Base-by-base conservation (phyloP, 2,113 vertebrate genomes). In the Lepisosteus osseus region DNA sequence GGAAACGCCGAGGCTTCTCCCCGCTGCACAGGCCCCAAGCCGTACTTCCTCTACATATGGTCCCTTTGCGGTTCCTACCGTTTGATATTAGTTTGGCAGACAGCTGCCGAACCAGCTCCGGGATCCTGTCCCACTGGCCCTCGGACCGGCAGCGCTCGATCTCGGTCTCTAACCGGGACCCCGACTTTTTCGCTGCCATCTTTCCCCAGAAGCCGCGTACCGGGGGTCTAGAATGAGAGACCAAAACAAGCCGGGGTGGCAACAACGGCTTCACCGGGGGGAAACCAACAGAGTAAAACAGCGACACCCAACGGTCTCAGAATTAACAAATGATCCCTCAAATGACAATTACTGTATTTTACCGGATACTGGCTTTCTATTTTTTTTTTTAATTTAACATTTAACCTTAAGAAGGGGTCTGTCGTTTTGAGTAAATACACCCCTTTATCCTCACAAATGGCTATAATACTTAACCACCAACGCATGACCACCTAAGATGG, bases 61-160 rank as follows among this genome's bases (percentile, higher is more conserved):
- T 41, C 2, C 47, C 9, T 69, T 70, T 54, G 41, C 8, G 42
- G 77, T 69, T 77, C 93, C 73, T 89, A 97, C 94, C 94, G 85
- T 94, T 94, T 59, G 94, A 94, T 80, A 96, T 95, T 62, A 96
- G 90, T 82, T 97, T 97, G 77, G 92, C 94, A 29, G 94, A 94
- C 56, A 96, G 90, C 90, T 97, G 95, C 65, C 93, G 92, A 43
- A 95, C 92, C 6, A 97, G 81, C 85, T 96, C 95, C 40, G 93
- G 94, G 85, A 97, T 94, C 85, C 93, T 94, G 76, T 97, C 95
- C 95, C 95, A 97, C 67, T 95, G 95, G 61, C 89, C 80, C 81
- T 97, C 95, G 3, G 94, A 95, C 64, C 95, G 94, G 82, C 95
- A 95, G 65, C 95, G 91, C 85, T 97, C 95, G 81, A 97, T 95